Percentiles rank a stretch among this genome's conserved stretches.
These are phyloP conservation scores for Harpagus bidentatus DNA, from an alignment of 2,113 vertebrate genomes.

Conservation along the genomic window DNA sequence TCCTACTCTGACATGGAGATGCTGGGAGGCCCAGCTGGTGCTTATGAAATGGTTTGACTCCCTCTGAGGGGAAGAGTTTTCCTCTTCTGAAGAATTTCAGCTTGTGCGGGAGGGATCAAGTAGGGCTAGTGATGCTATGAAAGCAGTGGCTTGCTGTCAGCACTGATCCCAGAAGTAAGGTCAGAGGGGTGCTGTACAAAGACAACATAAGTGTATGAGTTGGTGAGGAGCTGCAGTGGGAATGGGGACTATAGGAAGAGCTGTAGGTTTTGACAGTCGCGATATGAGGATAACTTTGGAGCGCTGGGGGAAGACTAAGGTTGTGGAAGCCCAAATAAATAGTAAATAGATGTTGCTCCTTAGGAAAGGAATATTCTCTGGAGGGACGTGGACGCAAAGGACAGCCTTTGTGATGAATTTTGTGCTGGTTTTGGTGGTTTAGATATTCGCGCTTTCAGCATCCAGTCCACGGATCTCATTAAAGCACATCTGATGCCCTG, in stretches of 20 bases:
- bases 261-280: not conserved
- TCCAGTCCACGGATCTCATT: not conserved
- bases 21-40: not conserved
- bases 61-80: not conserved
- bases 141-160: not conserved
- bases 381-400: not conserved
- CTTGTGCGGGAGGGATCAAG: not conserved
- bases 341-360: not conserved
- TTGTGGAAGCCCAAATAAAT: not conserved
- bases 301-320: not conserved
- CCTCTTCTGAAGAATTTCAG: not conserved
- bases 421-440: not conserved
- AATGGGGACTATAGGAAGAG: not conserved
- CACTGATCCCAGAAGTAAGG: not conserved
- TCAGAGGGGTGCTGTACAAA: not conserved
- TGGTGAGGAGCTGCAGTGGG: not conserved
- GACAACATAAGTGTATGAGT: not conserved
- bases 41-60: not conserved
- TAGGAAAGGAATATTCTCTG: not conserved
- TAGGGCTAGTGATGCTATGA: not conserved
- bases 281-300: not conserved
- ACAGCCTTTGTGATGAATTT: not conserved
- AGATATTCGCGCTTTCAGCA: not conserved
- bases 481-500: not conserved
- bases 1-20: not conserved